Evolutionary conservation across 2,797 vertebrate species (phyloP), one percentile per base, ranked within the genome.

Genomic region (Danio jaintianensis): DNA sequence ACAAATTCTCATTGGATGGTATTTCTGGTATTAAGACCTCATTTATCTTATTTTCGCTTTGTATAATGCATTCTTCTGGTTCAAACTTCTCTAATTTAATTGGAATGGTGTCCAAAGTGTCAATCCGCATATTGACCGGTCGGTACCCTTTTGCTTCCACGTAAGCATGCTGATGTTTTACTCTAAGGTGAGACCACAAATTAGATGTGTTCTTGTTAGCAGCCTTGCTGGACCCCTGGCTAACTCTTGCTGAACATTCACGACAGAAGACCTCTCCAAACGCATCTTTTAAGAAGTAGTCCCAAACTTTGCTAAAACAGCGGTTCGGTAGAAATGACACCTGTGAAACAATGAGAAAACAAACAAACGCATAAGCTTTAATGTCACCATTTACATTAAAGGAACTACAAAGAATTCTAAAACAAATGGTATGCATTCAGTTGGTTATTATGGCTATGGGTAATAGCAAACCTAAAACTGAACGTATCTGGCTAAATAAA

Each of bases 251-350:
- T 12, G 45, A 50, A 69, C 76, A 78, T 15, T 18, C 29, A 70
- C 22, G 67, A 36, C 76, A 78, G 66, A 78, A 4, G 8, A 69
- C 76, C 50, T 40, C 55, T 5, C 52, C 66, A 59, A 36, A 61
- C n/a, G n/a, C 8, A 61, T 69, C 76, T 78, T 69, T 70, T 78
- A 66, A 42, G 36, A 48, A 78, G 76, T 78, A 78, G 66, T 61
- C 29, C 76, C 76, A 78, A 78, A 78, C 76, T 52, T 70, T 78
- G 56, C 76, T 78, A 78, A 61, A 70, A 70, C 76, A 69, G 45
- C 66, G 76, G 0, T 69, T 40, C 42, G 76, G 5, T 4, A 6
- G 7, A 56, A 36, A 55, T 50, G 13, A 45, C 76, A 78, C 55
- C 76, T 78, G 76, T 29, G 10, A 67, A 67, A 55, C 62, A 77